Percentiles rank a stretch among this genome's conserved stretches.
These are phyloP conservation scores for Parnassius smintheus DNA, from an alignment of 2,888 invertebrate genomes.

Conservation along the genomic window DNA sequence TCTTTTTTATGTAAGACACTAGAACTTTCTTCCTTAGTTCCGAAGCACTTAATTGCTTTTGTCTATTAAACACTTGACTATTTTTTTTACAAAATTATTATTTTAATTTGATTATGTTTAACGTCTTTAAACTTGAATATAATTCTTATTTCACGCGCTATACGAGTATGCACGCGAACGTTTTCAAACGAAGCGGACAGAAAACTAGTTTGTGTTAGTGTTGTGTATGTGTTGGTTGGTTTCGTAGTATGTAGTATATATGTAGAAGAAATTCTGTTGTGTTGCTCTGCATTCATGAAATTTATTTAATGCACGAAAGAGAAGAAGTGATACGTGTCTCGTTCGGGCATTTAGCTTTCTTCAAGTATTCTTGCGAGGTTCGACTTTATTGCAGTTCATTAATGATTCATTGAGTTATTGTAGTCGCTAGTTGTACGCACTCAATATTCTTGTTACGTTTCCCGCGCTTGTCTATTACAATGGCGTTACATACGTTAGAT, in stretches of 20 bases:
- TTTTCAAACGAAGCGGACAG: slow-evolving; percentile 8
- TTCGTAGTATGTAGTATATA: slow-evolving; percentile 12
- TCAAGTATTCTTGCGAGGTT: slow-evolving; percentile 11
- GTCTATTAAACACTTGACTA: background rate
- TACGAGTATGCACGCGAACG: background rate
- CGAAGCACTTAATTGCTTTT: background rate
- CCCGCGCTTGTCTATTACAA: slow-evolving; percentile 15
- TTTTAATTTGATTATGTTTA: slow-evolving; percentile 2
- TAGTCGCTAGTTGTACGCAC: slow-evolving; percentile 2
- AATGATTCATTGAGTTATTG: slow-evolving; percentile 22
- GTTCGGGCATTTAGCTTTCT: slow-evolving; percentile 18
- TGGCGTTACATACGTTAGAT: slow-evolving; percentile 9
- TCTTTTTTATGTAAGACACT: background rate
- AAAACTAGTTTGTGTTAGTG: slow-evolving; percentile 19
- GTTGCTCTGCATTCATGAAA: slow-evolving; percentile 25
- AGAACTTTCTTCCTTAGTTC: background rate
- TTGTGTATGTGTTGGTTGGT: slow-evolving; percentile 1
- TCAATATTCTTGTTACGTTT: slow-evolving; percentile 25
- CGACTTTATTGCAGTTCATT: slow-evolving; percentile 6
- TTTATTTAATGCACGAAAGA: slow-evolving; percentile 23
- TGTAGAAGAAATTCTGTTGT: slow-evolving; percentile 17
- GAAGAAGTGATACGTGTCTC: slow-evolving; percentile 5
- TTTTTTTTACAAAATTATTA: too few relatives aligned
- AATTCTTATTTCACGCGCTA: slow-evolving; percentile 3
- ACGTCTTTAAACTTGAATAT: slow-evolving; percentile 19